Base-by-base conservation (phyloP, 1,140 invertebrate genomes). In the Apocrypta bakeri region DNA sequence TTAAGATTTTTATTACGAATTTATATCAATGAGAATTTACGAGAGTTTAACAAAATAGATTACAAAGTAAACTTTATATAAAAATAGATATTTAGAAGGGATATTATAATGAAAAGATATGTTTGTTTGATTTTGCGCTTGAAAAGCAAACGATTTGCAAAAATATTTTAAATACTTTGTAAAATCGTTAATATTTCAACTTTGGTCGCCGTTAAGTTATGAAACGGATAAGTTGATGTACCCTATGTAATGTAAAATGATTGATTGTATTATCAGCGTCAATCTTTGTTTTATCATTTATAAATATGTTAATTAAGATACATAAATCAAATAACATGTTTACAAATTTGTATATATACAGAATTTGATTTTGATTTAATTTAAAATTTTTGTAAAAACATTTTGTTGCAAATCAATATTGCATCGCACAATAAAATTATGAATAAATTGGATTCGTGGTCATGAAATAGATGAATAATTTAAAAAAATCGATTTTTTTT, bases 1-100 rank as follows among this genome's bases (percentile, higher is more conserved):
- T 83, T 74, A 29, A 80, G 29, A 75, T 74, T 79, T 79, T 79
- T 79, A 83, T 79, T 69, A 75, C 37, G 17, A 75, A 73, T 79
- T 75, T 83, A 75, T 79, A 74, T 78, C 24, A 8, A 83, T 75
- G 24, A 73, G n/a, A 64, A 83, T 73, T 14, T 63, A 24, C 40
- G 14, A 71, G 56, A 69, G 33, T 72, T 82, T 76, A 69, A 82
- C 31, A 31, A 42, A 37, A 80, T 40, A 79, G 33, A 81, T 81
- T 66, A 66, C 48, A 21, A 2, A 56, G 29, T 68, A 56, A 79
- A 76, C n/a, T 71, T 69, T 27, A 56, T 27, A 56, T 79, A 56
- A n/a, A n/a, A 56, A 21, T 48, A 14, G 42, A 48, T 48, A 48
- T 48, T 14, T 17, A 14, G 3, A 48, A 48, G 12, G 14, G 14